Evolutionary conservation across 64 coral and sea anemone species (phyloP), one percentile per base, ranked within the genome.

Genomic region (Montipora foliosa): DNA sequence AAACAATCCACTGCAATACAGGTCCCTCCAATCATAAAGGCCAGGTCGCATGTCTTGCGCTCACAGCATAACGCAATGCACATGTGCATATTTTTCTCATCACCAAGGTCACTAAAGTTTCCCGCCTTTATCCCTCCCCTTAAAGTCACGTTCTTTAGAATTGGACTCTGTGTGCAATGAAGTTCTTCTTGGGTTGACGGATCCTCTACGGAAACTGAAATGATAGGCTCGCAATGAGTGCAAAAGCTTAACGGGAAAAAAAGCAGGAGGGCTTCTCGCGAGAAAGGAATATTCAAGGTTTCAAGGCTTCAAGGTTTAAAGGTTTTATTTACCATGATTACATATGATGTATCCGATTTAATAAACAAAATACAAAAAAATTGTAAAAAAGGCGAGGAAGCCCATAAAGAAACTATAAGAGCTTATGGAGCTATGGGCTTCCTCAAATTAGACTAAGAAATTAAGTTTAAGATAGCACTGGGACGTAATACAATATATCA

Each of bases 1-100:
- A 83, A 94, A 81, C 97, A 99, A 8, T 94, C 97, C 22, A 99
- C 97, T 57, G 94, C 97, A 49, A 99, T 94, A 66, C 97, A 99
- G 14, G 95, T 96, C 1, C 46, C 48, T 17, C 87, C 92, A n/a
- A 99, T 99, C 97, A 99, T 96, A 74, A 99, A 94, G 3, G 97
- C 97, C 73, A 99, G 92, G 94, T 99, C 97, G 66, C 97, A 99
- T 25, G 89, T 96, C 73, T 59, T 78, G 2, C 95, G 77, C 17
- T 82, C 97, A 79, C 97, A 99, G 58, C 97, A 99, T 6, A 99
- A 68, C 3, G 97, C 97, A 49, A 90, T 99, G 49, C 97, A 99
- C 89, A 99, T 91, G 88, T 99, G 97, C 95, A 99, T 99, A 6
- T 83, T 92, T 45, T 94, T 95, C 17, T 96, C 97, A 11, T 96